Percentiles rank a stretch among this genome's conserved stretches.
These are phyloP conservation scores for Xestia rhomboidea DNA, from an alignment of 2,888 invertebrate species.

Conservation along the genomic window DNA sequence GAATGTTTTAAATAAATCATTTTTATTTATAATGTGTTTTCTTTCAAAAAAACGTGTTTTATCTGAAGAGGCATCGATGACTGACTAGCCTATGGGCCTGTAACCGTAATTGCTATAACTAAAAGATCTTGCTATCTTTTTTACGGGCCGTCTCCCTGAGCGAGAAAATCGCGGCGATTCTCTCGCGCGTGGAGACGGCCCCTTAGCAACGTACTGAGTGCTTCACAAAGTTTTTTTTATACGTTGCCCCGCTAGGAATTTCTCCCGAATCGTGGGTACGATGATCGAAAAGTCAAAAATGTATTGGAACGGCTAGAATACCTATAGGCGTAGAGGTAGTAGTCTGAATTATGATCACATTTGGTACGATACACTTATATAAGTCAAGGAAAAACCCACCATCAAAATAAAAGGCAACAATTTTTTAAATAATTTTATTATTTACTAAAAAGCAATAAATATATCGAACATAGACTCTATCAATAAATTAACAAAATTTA, in stretches of 20 bases:
- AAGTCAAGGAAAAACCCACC: neutral
- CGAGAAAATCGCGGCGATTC: too few species aligned
- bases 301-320: too few species aligned
- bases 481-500: constrained; percentile 87
- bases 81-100: neutral
- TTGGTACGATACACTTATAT: neutral
- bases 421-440: constrained; percentile 82
- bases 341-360: neutral
- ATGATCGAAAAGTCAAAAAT: too few species aligned
- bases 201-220: too few species aligned
- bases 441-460: constrained; percentile 90
- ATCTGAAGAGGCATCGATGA: too few species aligned
- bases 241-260: too few species aligned
- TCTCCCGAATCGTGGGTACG: too few species aligned
- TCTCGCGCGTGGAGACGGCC: too few species aligned
- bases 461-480: constrained; percentile 89
- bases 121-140: neutral
- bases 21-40: constrained; percentile 45
- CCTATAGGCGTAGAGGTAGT: neutral
- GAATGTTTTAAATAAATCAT: constrained; percentile 46
- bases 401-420: neutral
- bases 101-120: neutral
- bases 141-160: too few species aligned
- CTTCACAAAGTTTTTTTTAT: too few species aligned
- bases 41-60: neutral